Base-by-base conservation (phyloP, 2,888 invertebrate genomes). In the Drosophila mayaguana region DNA sequence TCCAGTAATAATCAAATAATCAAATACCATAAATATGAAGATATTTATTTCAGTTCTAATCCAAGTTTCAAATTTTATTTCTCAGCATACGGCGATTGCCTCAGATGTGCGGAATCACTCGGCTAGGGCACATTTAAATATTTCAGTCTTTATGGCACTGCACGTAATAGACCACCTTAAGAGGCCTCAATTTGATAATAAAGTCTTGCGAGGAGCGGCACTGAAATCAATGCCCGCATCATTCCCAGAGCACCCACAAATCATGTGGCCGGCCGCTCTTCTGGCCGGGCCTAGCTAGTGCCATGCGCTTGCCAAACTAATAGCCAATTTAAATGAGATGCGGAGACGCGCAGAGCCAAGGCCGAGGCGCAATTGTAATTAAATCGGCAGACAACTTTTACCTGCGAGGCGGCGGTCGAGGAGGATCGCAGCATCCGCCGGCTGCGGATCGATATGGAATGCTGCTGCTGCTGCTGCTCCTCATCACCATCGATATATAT, bases 251-350 rank as follows among this genome's bases (percentile, higher is more conserved):
- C 72, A 80, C 80, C 77, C 80, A 80, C 77, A 80, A 77, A 75
- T 76, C 79, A 68, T 68, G 38, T 8, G 60, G 28, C 12, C 32
- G 9, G n/a, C n/a, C n/a, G n/a, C n/a, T n/a, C n/a, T n/a, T 36
- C 36, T 36, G 14, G 59, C 62, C 63, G 57, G 54, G 62, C 50
- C 72, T 80, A 77, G 54, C 63, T 46, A 60, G 63, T 43, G 63
- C 59, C 69, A 55, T 8, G 16, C 38, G 53, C 62, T 42, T n/a
- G 59, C 62, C 72, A 80, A 63, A 51, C 75, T 75, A 78, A 85
- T 80, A 74, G 80, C 81, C 89, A 90, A 87, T 87, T 87, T 87
- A 89, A 87, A 90, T 81, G 80, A 83, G 90, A 61, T 72, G 80
- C 40, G 22, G 25, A 22, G 25, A 22, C 61, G 48, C 16, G 59